Evolutionary conservation across 2,888 invertebrate genomes (phyloP), one percentile per base, ranked within the genome.

Genomic region (Lasioglossum calceatum): DNA sequence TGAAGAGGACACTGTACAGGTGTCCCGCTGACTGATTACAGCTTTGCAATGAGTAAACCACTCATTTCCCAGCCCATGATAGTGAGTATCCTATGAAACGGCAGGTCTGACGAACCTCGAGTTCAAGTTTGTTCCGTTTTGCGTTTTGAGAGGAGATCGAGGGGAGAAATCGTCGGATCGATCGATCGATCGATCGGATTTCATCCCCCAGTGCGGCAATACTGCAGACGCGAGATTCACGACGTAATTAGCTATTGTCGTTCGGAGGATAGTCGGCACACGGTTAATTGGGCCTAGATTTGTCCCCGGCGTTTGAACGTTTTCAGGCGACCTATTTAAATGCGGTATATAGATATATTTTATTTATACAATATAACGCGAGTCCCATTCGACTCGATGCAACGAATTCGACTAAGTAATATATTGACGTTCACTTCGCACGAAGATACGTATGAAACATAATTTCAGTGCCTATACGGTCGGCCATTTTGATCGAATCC

Each of bases 361-460:
- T 36, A 64, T 58, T 84, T 86, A 82, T 87, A 87, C 86, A 86
- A 77, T 87, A 81, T 67, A 85, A 85, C 79, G 84, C 87, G 85
- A 84, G 81, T 80, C 72, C 79, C 70, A 16, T 23, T 19, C 71
- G 79, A 64, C 81, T 72, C 89, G 88, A 73, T 81, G 82, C 89
- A 85, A 82, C 81, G 90, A 86, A 89, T 90, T 89, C 77, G 81
- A 89, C 90, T 90, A 90, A 88, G 82, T 90, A 90, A 87, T 88
- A 90, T 89, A 90, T 89, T 89, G 87, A 90, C 90, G 79, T 87
- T 81, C 61, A 85, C 79, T 75, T 90, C 82, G 84, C 82, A 84
- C 91, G 67, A 81, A 82, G 88, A 81, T 90, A 85, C 85, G 81
- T 87, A 89, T 79, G 89, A 86, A 80, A 87, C 87, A 90, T 84